Conservation (phyloP, 2,113 vertebrate genomes). For the Platysteira castanea region DNA sequence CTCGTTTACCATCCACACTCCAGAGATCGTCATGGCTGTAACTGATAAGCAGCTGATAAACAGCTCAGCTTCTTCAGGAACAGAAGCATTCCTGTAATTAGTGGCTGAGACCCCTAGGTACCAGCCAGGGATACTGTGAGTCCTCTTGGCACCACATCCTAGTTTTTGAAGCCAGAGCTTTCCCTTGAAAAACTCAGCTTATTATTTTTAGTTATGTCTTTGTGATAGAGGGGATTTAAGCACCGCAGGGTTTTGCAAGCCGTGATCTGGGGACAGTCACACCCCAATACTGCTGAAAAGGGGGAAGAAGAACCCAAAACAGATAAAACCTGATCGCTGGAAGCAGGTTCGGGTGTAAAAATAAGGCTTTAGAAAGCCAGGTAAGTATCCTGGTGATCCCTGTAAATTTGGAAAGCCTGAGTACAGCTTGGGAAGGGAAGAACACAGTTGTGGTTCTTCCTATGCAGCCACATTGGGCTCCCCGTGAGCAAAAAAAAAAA, state of each 20-base stretch:
- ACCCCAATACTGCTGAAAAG: neutral
- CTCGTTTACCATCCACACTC: conserved; percentile 64
- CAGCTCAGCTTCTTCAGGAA: neutral
- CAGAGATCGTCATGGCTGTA: conserved; percentile 63
- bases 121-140: neutral
- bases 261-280: neutral
- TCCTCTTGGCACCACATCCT: neutral
- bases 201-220: neutral
- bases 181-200: neutral
- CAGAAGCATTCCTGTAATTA: neutral
- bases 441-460: neutral
- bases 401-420: neutral
- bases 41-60: conserved; percentile 44
- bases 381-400: neutral
- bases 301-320: fast-evolving
- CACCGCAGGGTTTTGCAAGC: neutral
- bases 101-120: neutral
- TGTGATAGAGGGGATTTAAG: neutral
- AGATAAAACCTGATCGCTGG: neutral
- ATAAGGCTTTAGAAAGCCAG: neutral
- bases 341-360: neutral
- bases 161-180: neutral
- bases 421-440: neutral
- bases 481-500: neutral
- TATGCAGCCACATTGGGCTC: neutral